phyloP scores from a whole-genome alignment of 2,888 invertebrate genomes.

The Pollenia griseotomentosa region DNA sequence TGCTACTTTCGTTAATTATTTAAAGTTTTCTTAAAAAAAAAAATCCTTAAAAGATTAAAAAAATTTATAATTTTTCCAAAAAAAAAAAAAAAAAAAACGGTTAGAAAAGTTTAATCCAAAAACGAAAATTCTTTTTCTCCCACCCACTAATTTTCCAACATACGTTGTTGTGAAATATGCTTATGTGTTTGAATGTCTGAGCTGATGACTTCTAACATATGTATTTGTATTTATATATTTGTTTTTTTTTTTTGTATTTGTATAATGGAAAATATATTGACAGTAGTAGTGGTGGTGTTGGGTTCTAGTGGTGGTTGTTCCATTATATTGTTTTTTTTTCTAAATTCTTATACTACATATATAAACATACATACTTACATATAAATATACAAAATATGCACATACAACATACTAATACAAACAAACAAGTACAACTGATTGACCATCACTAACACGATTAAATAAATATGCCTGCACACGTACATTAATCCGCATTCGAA shows the following conservation, averaged over 20 bases:
- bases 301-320: slow-evolving; percentile 31
- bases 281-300: slow-evolving; percentile 9
- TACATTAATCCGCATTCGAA: slow-evolving; percentile 56
- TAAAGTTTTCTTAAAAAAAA: no score
- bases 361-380: not conserved
- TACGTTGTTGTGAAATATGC: not conserved
- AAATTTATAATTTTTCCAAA: not conserved
- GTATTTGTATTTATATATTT: slow-evolving; percentile 48
- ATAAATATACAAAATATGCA: not conserved
- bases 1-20: no score
- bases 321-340: not conserved
- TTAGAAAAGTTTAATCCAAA: not conserved
- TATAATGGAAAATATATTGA: slow-evolving; percentile 53
- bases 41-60: no score
- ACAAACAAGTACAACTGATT: slow-evolving; percentile 68
- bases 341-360: slow-evolving; percentile 10
- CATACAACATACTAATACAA: slow-evolving; percentile 31
- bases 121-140: not conserved
- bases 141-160: slow-evolving; percentile 24
- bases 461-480: slow-evolving; percentile 68
- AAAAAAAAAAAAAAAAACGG: no score
- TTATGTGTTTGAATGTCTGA: slow-evolving; percentile 5
- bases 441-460: slow-evolving; percentile 73
- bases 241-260: slow-evolving; percentile 49
- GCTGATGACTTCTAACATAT: slow-evolving; percentile 70